These are phyloP conservation scores for Ctenomys sociabilis DNA, from an alignment of 2,113 vertebrate species.

Conservation along the genomic window DNA sequence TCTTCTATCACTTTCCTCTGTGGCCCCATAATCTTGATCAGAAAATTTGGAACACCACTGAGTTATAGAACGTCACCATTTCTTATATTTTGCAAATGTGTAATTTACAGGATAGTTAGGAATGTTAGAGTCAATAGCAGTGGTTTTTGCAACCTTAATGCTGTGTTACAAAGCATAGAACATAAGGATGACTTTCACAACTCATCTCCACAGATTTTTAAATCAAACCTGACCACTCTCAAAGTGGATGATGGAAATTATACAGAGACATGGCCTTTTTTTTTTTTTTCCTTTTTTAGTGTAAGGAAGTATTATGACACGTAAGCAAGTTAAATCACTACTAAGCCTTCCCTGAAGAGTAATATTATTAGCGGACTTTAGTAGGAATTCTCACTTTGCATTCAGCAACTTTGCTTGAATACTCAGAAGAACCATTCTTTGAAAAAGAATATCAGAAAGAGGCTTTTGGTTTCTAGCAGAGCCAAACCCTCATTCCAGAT, in stretches of 20 bases:
- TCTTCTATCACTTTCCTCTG: too few species aligned
- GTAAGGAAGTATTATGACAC: not conserved
- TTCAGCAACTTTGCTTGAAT: not conserved
- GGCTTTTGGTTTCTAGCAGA: not conserved
- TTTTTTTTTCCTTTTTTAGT: not conserved
- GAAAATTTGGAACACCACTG: too few species aligned
- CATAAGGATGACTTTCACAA: not conserved
- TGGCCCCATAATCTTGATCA: too few species aligned
- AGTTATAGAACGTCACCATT: not conserved
- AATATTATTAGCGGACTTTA: not conserved
- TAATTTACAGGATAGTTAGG: not conserved
- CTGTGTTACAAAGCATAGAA: not conserved
- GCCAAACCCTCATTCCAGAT: too few species aligned
- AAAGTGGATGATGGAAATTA: not conserved
- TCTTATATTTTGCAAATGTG: not conserved
- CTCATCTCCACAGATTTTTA: not conserved
- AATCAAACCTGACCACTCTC: not conserved
- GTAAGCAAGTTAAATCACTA: not conserved
- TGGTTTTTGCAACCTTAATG: not conserved
- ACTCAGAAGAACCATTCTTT: not conserved
- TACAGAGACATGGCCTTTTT: not conserved
- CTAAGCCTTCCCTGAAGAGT: not conserved
- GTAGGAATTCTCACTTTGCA: not conserved
- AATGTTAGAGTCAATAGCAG: not conserved
- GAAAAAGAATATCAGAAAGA: not conserved